These are phyloP conservation scores for Sarotherodon lohbergeri DNA, from an alignment of 2,113 vertebrate species.

Conservation along the genomic window DNA sequence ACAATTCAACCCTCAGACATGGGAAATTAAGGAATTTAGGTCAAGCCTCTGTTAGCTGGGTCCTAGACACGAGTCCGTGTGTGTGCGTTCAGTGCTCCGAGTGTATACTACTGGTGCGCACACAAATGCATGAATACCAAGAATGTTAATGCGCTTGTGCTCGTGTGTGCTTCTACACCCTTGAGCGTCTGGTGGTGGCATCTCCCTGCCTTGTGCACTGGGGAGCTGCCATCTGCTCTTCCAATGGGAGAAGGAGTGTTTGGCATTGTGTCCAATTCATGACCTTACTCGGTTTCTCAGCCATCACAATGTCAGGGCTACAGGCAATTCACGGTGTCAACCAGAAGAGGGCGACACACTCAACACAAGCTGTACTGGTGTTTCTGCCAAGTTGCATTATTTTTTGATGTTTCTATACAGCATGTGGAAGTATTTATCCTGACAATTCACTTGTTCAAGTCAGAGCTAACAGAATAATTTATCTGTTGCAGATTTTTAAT, in stretches of 20 bases:
- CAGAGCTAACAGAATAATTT: not conserved
- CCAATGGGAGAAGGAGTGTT: constrained; percentile 37
- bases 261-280: constrained; percentile 38
- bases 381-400: not conserved
- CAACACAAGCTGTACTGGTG: not conserved
- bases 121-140: not conserved
- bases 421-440: not conserved
- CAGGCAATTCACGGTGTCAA: not conserved
- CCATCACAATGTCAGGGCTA: not conserved
- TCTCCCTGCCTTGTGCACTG: constrained; percentile 43
- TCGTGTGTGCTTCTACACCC: constrained; percentile 35
- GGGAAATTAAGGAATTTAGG: not conserved
- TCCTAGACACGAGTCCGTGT: not conserved
- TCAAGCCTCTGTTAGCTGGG: not conserved
- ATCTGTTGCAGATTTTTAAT: not conserved
- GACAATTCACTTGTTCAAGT: not conserved
- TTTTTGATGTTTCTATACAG: not conserved
- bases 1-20: not conserved
- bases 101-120: not conserved
- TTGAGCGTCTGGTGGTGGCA: constrained; percentile 52
- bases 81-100: not conserved
- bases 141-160: not conserved
- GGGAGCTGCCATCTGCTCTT: constrained; percentile 64
- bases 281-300: constrained; percentile 38
- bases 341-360: constrained; percentile 46